Evolutionary conservation across 2,113 vertebrate genomes (phyloP), one percentile per base, ranked within the genome.

Genomic region (Myocastor coypus): DNA sequence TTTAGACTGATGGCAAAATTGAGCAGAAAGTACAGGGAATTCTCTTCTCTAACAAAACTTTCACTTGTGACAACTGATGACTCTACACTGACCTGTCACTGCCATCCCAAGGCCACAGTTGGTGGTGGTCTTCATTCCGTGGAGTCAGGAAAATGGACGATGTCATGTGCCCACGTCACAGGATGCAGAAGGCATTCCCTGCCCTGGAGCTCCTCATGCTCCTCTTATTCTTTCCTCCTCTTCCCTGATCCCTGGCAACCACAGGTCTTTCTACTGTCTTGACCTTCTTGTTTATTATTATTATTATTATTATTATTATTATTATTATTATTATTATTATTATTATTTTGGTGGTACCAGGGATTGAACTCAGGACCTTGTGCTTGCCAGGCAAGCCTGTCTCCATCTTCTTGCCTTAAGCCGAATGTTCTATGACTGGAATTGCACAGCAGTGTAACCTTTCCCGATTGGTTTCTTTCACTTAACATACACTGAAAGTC

Each of bases 41-140:
- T 30, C 7, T 24, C 66, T 17, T 2, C 19, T 9, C 9, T 28
- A 4, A 24, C 4, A 40, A 30, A 22, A 78, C 32, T 46, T 40
- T 42, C 17, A n/a, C 0, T 26, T n/a, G 22, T 59, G 34, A 20
- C 1, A 14, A 12, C 12, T 4, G 1, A 34, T 30, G 20, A 16
- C 59, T 14, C 20, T 20, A 17, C 4, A 24, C 28, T 46, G 71
- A 19, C 30, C 34, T 24, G 0, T 66, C 24, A 57, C 55, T 80
- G 55, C 37, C 16, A 42, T 57, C 61, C 20, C 63, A 57, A 8
- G 52, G 30, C 9, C 40, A 16, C 63, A 34, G 61, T 20, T 66
- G 22, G 12, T 19, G 61, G 59, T 46, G 61, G 1, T 34, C 20
- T 22, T 24, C 26, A 46, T 30, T 50, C 37, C 30, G 19, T 42